Evolutionary conservation across 92 coral and sea anemone species (phyloP).

Genomic region (Umimayanthus chanpuru): DNA sequence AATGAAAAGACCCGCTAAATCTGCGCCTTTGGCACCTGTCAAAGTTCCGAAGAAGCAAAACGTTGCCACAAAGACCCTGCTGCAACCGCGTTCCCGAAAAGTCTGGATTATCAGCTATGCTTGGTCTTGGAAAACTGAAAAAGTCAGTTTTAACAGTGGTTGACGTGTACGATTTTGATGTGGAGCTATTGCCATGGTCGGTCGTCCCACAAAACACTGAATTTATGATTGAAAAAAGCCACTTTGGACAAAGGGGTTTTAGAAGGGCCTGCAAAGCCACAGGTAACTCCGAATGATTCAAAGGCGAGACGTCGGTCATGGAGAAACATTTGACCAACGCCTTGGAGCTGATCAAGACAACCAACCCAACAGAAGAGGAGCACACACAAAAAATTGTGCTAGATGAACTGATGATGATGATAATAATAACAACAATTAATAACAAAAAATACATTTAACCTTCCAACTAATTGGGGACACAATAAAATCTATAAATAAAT

Average conservation of each 20-base stretch:
- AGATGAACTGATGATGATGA: neutral
- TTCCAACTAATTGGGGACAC: neutral
- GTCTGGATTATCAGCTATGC: slow-evolving; percentile 41
- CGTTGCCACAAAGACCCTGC: slow-evolving; percentile 23
- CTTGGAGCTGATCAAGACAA: slow-evolving; percentile 30
- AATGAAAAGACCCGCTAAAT: neutral
- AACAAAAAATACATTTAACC: neutral
- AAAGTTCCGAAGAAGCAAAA: neutral
- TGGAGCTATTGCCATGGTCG: slow-evolving; percentile 51
- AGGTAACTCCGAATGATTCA: slow-evolving; percentile 11
- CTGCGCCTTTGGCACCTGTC: neutral
- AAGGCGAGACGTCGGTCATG: slow-evolving; percentile 57
- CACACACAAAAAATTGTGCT: too few species aligned
- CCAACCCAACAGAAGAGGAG: slow-evolving; percentile 6
- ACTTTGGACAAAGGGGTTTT: slow-evolving; percentile 49
- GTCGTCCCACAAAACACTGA: slow-evolving; percentile 45
- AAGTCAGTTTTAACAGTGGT: slow-evolving; percentile 51
- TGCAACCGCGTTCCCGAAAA: slow-evolving; percentile 31
- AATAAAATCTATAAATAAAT: neutral
- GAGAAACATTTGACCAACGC: slow-evolving; percentile 58
- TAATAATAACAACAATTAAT: too few species aligned
- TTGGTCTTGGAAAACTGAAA: slow-evolving; percentile 58
- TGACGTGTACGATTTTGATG: slow-evolving; percentile 42
- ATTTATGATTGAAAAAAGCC: slow-evolving; percentile 38
- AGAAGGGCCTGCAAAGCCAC: slow-evolving; percentile 55